Evolutionary conservation across 2,113 vertebrate species (phyloP).

Genomic region (Pandion haliaetus): DNA sequence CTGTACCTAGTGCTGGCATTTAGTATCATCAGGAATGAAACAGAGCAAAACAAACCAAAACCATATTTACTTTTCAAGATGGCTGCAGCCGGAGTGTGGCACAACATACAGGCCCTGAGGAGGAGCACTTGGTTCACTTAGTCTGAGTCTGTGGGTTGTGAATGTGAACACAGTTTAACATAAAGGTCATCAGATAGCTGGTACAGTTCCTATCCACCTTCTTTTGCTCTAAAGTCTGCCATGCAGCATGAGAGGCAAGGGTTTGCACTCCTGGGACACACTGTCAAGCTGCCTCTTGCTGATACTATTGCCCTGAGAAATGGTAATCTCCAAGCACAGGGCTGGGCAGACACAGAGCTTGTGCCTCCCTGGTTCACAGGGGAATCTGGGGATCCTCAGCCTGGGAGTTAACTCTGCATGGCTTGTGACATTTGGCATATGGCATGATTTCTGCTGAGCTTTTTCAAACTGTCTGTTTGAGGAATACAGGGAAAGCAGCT

Average conservation of each 20-base stretch:
- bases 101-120: background rate
- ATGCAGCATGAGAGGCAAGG: background rate
- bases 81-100: constrained; percentile 30
- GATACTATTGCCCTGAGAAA: background rate
- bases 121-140: constrained; percentile 42
- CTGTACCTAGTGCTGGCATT: constrained; percentile 8
- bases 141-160: constrained; percentile 10
- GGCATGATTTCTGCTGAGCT: background rate
- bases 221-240: background rate
- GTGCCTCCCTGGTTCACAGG: too few species aligned
- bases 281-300: background rate
- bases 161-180: constrained; percentile 42
- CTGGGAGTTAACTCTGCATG: background rate
- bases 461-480: background rate
- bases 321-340: background rate
- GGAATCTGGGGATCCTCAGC: background rate
- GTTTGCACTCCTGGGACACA: background rate
- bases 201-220: background rate
- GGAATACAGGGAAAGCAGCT: background rate
- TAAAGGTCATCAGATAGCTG: constrained; percentile 10
- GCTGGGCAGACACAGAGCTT: background rate
- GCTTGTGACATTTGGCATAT: background rate
- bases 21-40: background rate
- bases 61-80: background rate
- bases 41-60: background rate